phyloP scores from a whole-genome alignment of 1,140 invertebrate genomes.

The Papilio aristodemus region DNA sequence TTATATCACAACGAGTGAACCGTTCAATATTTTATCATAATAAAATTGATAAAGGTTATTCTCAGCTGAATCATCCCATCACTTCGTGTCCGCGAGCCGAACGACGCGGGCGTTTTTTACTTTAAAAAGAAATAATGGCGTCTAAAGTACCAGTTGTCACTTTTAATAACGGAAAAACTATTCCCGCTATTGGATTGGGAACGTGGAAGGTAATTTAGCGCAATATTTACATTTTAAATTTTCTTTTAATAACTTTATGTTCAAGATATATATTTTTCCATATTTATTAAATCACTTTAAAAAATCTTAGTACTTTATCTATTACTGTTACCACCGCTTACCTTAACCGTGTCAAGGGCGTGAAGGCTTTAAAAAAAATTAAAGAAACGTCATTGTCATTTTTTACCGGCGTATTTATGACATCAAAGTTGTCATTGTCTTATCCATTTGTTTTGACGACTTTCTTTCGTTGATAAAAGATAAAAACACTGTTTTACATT shows the following conservation, averaged over 20 bases:
- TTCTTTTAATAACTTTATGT: neutral
- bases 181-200: conserved; percentile 87
- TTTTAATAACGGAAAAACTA: conserved; percentile 84
- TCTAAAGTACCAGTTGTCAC: conserved; percentile 77
- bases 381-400: neutral
- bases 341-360: too few relatives aligned
- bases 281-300: too few relatives aligned
- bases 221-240: neutral
- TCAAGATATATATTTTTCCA: neutral
- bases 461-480: neutral
- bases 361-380: neutral
- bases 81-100: conserved; percentile 18
- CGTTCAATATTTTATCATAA: neutral
- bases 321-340: too few relatives aligned
- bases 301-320: too few relatives aligned
- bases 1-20: neutral
- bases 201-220: conserved; percentile 86
- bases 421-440: neutral
- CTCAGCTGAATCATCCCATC: neutral
- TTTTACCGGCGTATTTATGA: neutral
- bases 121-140: conserved; percentile 28
- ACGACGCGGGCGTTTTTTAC: conserved; percentile 12
- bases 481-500: conserved; percentile 20
- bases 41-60: conserved; percentile 13
- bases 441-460: neutral